Evolutionary conservation across 1,140 invertebrate species (phyloP).

Genomic region (Ridgeia piscesae): DNA sequence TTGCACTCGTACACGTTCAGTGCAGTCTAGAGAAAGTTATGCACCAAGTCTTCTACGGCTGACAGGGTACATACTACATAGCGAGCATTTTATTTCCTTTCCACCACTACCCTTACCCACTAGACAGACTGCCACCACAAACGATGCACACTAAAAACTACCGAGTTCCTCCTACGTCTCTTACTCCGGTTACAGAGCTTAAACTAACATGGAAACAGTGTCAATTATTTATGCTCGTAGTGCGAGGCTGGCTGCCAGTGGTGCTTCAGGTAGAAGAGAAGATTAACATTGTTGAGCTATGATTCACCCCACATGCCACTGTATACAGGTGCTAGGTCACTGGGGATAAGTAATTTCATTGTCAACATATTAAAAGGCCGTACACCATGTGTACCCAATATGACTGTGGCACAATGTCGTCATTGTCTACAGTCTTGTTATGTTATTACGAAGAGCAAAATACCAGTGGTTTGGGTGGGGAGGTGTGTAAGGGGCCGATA

Average conservation of each 20-base stretch:
- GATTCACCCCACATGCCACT: neutral
- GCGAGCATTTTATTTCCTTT: neutral
- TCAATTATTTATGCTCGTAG: slow-evolving; percentile 23
- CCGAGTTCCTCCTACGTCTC: neutral
- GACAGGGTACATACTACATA: too few species aligned
- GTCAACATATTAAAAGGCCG: neutral
- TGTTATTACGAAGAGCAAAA: neutral
- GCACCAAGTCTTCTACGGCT: neutral
- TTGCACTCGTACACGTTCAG: neutral
- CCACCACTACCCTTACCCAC: neutral
- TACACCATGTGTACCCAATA: neutral
- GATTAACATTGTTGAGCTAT: neutral
- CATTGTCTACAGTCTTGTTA: neutral
- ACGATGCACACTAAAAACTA: neutral
- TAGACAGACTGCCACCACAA: neutral
- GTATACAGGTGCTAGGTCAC: neutral
- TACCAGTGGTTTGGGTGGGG: neutral
- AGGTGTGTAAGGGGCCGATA: neutral
- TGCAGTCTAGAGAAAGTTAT: neutral
- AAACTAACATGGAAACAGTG: neutral
- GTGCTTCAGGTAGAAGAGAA: neutral
- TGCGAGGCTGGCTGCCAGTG: slow-evolving; percentile 19
- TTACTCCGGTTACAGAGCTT: neutral
- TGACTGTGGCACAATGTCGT: neutral
- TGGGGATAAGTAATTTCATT: neutral